A percentile compares a stretch with the other conserved stretches of the same genome.
phyloP scores from a whole-genome alignment of 2,113 vertebrate species.

The Casuarius casuarius region DNA sequence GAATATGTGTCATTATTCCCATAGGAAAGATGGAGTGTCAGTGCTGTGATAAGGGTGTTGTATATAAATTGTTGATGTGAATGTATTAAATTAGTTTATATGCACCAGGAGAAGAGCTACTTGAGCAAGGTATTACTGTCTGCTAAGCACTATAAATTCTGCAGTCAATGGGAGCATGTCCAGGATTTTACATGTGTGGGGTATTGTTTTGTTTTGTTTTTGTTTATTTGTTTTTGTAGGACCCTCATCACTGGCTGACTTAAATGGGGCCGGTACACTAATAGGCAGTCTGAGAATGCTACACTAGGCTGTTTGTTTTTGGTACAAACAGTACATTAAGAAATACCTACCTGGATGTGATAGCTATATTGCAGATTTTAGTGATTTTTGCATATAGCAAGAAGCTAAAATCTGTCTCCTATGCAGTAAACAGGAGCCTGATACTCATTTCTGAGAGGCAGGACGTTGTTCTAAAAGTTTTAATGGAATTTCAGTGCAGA shows the following conservation, averaged over 20 bases:
- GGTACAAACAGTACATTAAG: neutral
- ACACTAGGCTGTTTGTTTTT: neutral
- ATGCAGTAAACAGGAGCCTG: neutral
- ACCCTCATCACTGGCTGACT: neutral
- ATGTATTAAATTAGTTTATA: conserved; percentile 58
- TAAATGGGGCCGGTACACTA: neutral
- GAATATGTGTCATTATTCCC: conserved; percentile 2
- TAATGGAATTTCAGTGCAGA: neutral
- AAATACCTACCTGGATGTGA: neutral
- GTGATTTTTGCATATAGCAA: neutral
- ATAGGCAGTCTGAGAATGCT: neutral
- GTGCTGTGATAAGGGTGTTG: neutral
- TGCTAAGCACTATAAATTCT: conserved; percentile 36
- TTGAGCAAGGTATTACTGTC: conserved; percentile 28
- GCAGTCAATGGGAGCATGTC: neutral
- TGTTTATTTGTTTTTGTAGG: neutral
- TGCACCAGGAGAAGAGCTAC: conserved; percentile 34
- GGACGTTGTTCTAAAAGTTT: neutral
- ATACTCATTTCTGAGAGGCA: neutral
- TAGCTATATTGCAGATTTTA: accelerated
- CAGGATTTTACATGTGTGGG: neutral
- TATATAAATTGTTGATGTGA: conserved; percentile 19
- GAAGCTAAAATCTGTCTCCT: neutral
- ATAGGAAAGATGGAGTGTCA: conserved; percentile 33
- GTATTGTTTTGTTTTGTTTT: neutral